Conservation (phyloP, 2,113 vertebrate species). For the Macaca nemestrina region DNA sequence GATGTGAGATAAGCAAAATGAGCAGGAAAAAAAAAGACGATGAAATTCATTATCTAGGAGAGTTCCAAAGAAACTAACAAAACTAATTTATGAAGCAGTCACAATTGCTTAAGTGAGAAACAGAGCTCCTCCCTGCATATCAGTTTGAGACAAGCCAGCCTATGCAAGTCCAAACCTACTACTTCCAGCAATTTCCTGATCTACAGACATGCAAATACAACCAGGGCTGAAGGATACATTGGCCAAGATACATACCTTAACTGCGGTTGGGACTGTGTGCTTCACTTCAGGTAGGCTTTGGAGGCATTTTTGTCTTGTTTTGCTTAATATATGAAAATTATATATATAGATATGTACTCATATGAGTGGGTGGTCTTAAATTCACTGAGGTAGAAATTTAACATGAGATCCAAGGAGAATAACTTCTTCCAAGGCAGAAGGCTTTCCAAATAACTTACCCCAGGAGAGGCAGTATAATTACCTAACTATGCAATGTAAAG, state of each 20-base stretch:
- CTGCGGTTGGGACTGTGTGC: not conserved
- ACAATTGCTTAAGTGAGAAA: not conserved
- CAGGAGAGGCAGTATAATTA: not conserved
- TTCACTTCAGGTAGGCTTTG: not conserved
- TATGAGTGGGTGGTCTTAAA: not conserved
- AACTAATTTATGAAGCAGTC: not conserved
- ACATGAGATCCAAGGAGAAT: not conserved
- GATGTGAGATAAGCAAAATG: no score
- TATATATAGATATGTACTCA: not conserved
- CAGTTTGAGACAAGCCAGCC: not conserved
- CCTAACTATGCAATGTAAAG: not conserved
- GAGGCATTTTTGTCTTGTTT: not conserved
- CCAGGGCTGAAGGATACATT: accelerated
- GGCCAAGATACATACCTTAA: not conserved
- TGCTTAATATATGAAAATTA: not conserved
- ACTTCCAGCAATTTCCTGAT: not conserved
- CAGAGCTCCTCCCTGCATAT: accelerated
- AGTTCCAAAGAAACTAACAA: not conserved
- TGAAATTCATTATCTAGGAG: not conserved
- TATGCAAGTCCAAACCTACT: not conserved
- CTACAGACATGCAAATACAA: not conserved
- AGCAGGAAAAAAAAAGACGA: accelerated
- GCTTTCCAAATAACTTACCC: not conserved
- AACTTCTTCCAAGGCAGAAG: not conserved
- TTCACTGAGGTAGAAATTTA: not conserved